Percentiles rank a stretch among this genome's conserved stretches.
phyloP scores from a whole-genome alignment of 2,797 vertebrate species.

The Myotis vivesi region DNA sequence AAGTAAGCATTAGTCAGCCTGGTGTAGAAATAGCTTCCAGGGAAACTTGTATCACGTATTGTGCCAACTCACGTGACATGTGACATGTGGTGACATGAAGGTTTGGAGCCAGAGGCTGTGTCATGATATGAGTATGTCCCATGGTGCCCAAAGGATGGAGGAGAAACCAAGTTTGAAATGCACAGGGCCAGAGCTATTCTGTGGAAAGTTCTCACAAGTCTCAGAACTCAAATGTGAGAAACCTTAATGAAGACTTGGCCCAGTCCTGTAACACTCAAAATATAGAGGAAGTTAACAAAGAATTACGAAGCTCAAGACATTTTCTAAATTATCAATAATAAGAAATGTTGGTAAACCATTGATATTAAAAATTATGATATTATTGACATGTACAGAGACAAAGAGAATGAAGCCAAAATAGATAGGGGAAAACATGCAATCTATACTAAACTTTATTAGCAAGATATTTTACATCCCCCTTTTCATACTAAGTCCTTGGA shows the following conservation, averaged over 20 bases:
- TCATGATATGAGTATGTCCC: not conserved
- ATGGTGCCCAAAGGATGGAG: not conserved
- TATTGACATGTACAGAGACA: not conserved
- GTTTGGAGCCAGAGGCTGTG: not conserved
- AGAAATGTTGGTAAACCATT: not conserved
- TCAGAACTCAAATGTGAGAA: not conserved
- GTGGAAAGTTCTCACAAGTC: not conserved
- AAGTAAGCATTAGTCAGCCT: not conserved
- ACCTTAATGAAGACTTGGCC: not conserved
- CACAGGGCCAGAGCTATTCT: not conserved
- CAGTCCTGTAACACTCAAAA: not conserved
- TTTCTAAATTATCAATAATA: not conserved
- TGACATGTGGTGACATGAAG: not conserved
- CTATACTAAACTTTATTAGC: not conserved
- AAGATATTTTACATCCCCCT: not conserved
- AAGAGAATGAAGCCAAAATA: not conserved
- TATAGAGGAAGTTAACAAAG: not conserved
- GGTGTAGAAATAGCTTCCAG: conserved; percentile 26
- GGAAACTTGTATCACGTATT: not conserved
- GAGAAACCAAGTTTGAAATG: not conserved
- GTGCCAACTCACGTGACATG: not conserved
- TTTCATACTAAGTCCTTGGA: not conserved
- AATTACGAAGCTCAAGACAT: not conserved
- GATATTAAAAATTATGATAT: not conserved
- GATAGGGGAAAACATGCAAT: not conserved